Base-by-base conservation (phyloP, 2,113 vertebrate genomes). In the Thalassarche chlororhynchos region DNA sequence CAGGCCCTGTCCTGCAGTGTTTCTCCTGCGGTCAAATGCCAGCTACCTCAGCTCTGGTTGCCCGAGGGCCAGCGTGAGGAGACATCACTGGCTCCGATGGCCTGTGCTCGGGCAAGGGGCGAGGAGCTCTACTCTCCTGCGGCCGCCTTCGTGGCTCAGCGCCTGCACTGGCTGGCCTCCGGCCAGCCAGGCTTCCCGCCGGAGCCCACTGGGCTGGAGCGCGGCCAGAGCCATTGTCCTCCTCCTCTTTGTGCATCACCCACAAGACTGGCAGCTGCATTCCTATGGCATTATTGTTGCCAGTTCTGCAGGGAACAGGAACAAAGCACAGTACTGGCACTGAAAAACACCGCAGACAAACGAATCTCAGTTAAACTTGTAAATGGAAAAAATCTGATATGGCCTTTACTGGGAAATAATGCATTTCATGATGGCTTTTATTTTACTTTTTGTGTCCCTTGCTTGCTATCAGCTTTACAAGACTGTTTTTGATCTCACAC, bases 321-420 rank as follows among this genome's bases (percentile, higher is more conserved):
- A 97, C 95, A 97, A 96, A 96, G 84, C 78, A 85, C 89, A 90
- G 95, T 26, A 36, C 89, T 97, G 87, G 91, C 84, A 80, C 75
- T 68, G 68, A 89, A 64, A 89, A 93, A 72, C 66, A 72, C 54
- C 9, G 2, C 84, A 85, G 52, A 94, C 93, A 96, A 93, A 95
- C 6, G 23, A 88, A 91, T 75, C 93, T 88, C 87, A 94, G 92
- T 90, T 93, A 60, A 74, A 86, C 75, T 94, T 51, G 51, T 42
- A 88, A 83, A 77, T 19, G 42, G 87, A 74, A 92, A 93, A 93
- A 93, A 71, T 93, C 81, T 36, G 75, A 88, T 91, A 64, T 3
- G 51, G 78, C 55, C 62, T 72, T 81, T 62, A 66, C 55, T 52
- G 62, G 64, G 75, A 88, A 91, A 96, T 40, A 86, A 84, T 90